Evolutionary conservation across 2,888 invertebrate species (phyloP), one percentile per base, ranked within the genome.

Genomic region (Drosophila pseudotakahashii): DNA sequence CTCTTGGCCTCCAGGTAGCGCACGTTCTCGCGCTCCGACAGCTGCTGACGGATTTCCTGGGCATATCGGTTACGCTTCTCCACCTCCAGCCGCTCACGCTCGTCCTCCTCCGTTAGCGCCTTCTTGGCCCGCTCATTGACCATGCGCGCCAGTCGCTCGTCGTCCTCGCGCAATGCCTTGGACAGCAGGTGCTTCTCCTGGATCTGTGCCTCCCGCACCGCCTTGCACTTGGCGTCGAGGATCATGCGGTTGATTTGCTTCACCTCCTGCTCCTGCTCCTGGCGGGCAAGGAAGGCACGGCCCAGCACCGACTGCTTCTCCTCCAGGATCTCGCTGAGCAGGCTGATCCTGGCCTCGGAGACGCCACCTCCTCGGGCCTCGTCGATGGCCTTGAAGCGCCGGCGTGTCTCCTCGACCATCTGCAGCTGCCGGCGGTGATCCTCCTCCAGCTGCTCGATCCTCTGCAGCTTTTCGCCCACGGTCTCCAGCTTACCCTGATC

Each of bases 181-280:
- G 89, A 87, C 14, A 92, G 47, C 19, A 90, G 90, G 26, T 88
- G 69, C 69, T 93, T 94, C 91, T 96, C 96, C 0, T 93, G 94
- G 67, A 97, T 94, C 92, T 97, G 97, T 0, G 96, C 97, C 90
- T 97, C 96, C 16, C 97, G 93, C 50, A 97, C 96, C 0, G 97
- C 96, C 86, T 96, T 95, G 78, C 97, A 97, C 91, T 97, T 97
- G 19, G 96, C 96, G 14, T 96, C 96, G 11, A 97, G 92, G 81
- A 97, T 96, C 73, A 97, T 93, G 64, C 95, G 94, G 91, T 97
- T 97, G 73, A 96, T 96, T 26, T 93, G 93, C 91, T 95, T 96
- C 79, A 93, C 95, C 93, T 94, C 94, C 89, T 93, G 96, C 86
- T 92, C 92, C 70, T 92, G 91, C 68, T 92, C 92, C 16, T 92